Base-by-base conservation (phyloP, 2,888 invertebrate genomes). In the Mimas tiliae region DNA sequence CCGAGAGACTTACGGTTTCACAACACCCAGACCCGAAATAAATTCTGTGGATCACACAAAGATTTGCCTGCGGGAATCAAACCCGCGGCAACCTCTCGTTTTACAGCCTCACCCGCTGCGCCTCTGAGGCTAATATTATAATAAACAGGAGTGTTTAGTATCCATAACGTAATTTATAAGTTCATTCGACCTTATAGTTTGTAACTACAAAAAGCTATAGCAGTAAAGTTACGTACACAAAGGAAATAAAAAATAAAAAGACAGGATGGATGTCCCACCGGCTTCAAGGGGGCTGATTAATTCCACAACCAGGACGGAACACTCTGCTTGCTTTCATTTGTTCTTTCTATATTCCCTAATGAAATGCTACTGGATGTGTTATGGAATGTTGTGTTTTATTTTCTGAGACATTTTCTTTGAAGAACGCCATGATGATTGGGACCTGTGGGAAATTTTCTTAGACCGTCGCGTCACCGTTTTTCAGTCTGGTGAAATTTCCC, bases 251-350 rank as follows among this genome's bases (percentile, higher is more conserved):
- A 58, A 58, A 42, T 58, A 58, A 63, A 66, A 66, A 52, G 33
- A 62, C 9, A 21, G 21, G n/a, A 12, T 68, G 47, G 65, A 69
- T 63, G 66, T 53, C 65, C 67, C 65, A 38, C 51, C 62, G 69
- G 69, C 72, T 69, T 69, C 66, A 66, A 69, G 69, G 68, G 70
- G 70, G 70, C 71, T 86, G 84, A 89, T 89, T 88, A 87, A 87
- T 88, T 86, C 86, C 74, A 75, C 76, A 81, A 79, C 87, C 85
- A 81, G 84, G 72, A 76, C 79, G 65, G 65, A 58, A 27, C 27
- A 55, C 38, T 58, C 34, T 58, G 48, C 69, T 72, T 70, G 53
- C 69, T 72, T 69, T 66, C 53, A 63, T 65, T 48, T 65, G 65
- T 68, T 65, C 63, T 69, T 66, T 58, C 66, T 42, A 58, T 58